phyloP scores from a whole-genome alignment of 92 coral and sea anemone genomes.

The Actinernus sp. region DNA sequence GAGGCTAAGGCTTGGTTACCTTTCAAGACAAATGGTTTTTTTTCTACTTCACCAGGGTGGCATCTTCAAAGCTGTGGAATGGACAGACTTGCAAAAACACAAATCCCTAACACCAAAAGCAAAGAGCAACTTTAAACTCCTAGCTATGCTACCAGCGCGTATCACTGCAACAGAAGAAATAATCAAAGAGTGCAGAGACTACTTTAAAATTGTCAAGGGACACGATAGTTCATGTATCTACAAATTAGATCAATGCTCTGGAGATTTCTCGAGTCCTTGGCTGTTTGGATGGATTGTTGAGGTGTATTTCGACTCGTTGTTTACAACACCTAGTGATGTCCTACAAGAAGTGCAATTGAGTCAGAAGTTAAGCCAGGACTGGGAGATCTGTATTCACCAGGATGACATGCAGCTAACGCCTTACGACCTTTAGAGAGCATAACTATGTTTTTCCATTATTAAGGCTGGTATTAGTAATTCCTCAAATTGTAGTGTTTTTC shows the following conservation, averaged over 20 bases:
- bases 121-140: slow-evolving; percentile 65
- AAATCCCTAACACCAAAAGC: slow-evolving; percentile 25
- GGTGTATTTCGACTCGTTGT: slow-evolving; percentile 54
- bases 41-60: no score
- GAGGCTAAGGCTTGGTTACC: no score
- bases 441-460: neutral
- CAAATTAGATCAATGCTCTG: slow-evolving; percentile 70
- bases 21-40: no score
- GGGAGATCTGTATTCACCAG: slow-evolving; percentile 75
- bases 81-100: slow-evolving; percentile 49
- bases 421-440: neutral
- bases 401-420: slow-evolving; percentile 79
- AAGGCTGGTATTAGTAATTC: no score
- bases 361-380: slow-evolving; percentile 37
- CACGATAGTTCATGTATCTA: slow-evolving; percentile 73
- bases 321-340: slow-evolving; percentile 30
- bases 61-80: slow-evolving; percentile 56
- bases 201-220: slow-evolving; percentile 56
- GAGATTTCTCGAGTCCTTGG: slow-evolving; percentile 52
- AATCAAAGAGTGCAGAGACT: slow-evolving; percentile 42
- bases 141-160: slow-evolving; percentile 71
- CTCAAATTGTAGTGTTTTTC: no score
- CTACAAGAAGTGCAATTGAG: slow-evolving; percentile 58
- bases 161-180: slow-evolving; percentile 33
- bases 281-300: slow-evolving; percentile 86